Evolutionary conservation across 2,113 vertebrate species (phyloP), one percentile per base, ranked within the genome.

Genomic region (Siniperca knerii): DNA sequence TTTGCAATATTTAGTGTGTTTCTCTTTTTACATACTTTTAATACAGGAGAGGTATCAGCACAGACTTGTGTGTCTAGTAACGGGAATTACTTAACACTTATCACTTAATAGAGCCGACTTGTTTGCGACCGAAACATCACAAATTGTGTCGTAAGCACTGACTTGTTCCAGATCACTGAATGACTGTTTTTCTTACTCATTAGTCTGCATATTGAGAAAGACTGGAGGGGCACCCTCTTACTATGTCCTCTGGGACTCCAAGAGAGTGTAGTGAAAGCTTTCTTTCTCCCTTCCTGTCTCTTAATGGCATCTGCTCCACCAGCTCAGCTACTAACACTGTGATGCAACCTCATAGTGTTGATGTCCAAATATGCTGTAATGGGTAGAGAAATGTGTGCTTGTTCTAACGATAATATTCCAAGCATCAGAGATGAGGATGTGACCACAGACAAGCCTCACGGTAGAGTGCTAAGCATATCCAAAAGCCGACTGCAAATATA

Each of bases 181-280:
- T 15, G 1, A 40, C 3, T 35, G 20, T 69, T 52, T 65, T 71
- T 13, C 69, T 21, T 8, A 18, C 81, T 60, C 44, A 75, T 79
- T 18, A 75, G 65, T 42, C 50, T 72, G 42, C 20, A 46, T 70
- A 75, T 72, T 81, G 44, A 48, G 15, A 66, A 75, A 60, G 64
- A 40, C 58, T 40, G 44, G 42, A 29, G 69, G 67, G 54, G 54
- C 16, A 20, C 13, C 54, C 46, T 37, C 21, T 48, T 54, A 52
- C 46, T 48, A 1, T 37, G 13, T 71, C 79, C 82, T 87, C 65
- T 76, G 81, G 79, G 81, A 62, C 40, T 67, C 35, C 35, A 8
- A n/a, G 61, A 40, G 21, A 74, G 57, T 21, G n/a, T 52, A 23
- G 33, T 60, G 62, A 75, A 70, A 18, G 44, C 13, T 54, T 68